These are phyloP conservation scores for Ataeniobius toweri DNA, from an alignment of 2,797 vertebrate species.

Conservation along the genomic window DNA sequence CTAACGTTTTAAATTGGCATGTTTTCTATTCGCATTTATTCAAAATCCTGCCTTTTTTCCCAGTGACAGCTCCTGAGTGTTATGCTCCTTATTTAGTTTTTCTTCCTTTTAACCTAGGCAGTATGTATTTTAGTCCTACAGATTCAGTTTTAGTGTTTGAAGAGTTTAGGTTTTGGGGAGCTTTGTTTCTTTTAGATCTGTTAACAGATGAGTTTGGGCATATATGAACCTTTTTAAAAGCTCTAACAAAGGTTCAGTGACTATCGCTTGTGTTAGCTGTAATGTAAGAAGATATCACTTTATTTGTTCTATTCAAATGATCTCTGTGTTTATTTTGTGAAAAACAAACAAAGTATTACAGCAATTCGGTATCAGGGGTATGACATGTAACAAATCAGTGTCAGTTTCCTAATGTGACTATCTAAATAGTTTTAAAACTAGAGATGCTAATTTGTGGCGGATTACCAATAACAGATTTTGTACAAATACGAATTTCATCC, in stretches of 20 bases:
- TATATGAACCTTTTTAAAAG: background rate
- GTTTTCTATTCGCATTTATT: slow-evolving; percentile 7
- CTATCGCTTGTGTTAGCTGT: background rate
- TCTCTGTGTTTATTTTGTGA: no score
- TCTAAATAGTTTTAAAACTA: no score
- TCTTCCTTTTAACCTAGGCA: background rate
- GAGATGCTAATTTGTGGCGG: no score
- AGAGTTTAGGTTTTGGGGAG: slow-evolving; percentile 1
- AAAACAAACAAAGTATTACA: no score
- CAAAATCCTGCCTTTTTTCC: background rate
- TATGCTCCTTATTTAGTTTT: slow-evolving; percentile 1
- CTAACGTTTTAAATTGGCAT: background rate
- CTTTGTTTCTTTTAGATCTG: slow-evolving; percentile 10
- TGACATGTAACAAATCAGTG: no score
- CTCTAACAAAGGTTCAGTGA: background rate
- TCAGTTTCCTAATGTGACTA: no score
- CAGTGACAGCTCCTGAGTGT: background rate
- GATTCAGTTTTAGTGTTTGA: background rate
- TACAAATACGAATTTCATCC: background rate
- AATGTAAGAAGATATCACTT: background rate
- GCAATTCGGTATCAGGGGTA: no score
- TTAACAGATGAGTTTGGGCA: background rate
- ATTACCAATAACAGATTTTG: no score
- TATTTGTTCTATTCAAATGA: no score
- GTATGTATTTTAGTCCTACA: slow-evolving; percentile 14